These are phyloP conservation scores for Hydrolagus affinis DNA, from an alignment of 2,113 vertebrate genomes.

Conservation along the genomic window DNA sequence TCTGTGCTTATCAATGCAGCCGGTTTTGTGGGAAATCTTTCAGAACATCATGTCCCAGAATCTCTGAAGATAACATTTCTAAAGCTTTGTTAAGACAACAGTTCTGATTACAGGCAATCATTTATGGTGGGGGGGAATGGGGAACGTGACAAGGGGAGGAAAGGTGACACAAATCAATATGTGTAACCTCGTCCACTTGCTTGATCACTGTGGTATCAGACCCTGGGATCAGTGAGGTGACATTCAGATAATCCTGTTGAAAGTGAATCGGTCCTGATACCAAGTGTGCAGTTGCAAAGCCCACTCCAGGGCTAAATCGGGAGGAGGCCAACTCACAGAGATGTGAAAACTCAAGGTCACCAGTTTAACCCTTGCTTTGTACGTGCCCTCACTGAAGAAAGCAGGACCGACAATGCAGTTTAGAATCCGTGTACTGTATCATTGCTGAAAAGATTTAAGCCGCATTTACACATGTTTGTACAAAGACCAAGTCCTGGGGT, in stretches of 20 bases:
- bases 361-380: conserved; percentile 27
- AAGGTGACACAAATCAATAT: background rate
- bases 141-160: too few species aligned
- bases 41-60: background rate
- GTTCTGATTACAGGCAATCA: background rate
- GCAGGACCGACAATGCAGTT: conserved; percentile 3
- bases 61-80: background rate
- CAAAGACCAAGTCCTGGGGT: background rate
- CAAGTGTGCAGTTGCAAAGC: background rate
- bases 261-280: background rate
- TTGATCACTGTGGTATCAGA: background rate
- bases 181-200: background rate
- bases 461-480: conserved; percentile 15
- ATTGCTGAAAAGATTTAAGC: conserved; percentile 20
- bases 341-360: conserved; percentile 19
- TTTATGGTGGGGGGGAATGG: background rate
- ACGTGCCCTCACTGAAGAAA: background rate
- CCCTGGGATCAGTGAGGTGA: conserved; percentile 3
- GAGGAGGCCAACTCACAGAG: background rate
- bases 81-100: background rate
- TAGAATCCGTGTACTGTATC: conserved; percentile 21
- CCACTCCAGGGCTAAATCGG: background rate
- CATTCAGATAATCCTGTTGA: background rate
- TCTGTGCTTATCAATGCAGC: background rate
- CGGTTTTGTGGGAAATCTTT: background rate